Conservation (phyloP, 1,140 invertebrate species). For the Papilio helenus region DNA sequence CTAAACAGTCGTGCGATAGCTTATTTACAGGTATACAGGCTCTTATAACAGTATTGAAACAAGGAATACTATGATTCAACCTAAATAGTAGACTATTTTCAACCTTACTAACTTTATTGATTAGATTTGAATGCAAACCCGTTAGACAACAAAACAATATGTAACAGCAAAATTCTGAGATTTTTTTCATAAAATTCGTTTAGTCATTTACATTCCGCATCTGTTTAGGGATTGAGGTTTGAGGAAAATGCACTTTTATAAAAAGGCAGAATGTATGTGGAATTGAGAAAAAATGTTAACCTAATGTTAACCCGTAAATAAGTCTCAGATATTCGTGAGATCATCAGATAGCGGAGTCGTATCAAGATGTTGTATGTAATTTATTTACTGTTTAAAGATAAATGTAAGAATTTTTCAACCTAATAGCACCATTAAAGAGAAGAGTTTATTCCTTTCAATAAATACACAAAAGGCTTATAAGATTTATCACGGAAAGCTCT, state of each 20-base stretch:
- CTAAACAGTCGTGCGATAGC: too few species aligned
- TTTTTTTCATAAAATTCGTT: not conserved
- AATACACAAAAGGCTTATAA: slow-evolving; percentile 6
- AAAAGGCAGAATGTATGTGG: not conserved
- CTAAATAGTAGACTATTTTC: too few species aligned
- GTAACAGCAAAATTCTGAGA: not conserved
- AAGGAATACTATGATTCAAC: too few species aligned
- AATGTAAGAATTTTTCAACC: slow-evolving; percentile 5
- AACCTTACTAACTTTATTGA: too few species aligned
- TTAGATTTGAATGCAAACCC: not conserved
- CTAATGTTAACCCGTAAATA: slow-evolving; percentile 26
- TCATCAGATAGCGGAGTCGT: slow-evolving; percentile 16
- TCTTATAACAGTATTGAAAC: too few species aligned
- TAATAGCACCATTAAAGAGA: slow-evolving; percentile 9
- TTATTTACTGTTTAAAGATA: slow-evolving; percentile 14
- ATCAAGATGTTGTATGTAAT: slow-evolving; percentile 25
- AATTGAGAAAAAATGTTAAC: not conserved
- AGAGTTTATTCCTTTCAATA: slow-evolving; percentile 5
- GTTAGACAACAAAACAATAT: not conserved
- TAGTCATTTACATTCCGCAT: not conserved
- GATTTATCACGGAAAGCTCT: not conserved
- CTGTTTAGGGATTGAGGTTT: slow-evolving; percentile 1
- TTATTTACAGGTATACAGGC: too few species aligned
- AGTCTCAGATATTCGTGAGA: slow-evolving; percentile 14
- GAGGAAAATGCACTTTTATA: slow-evolving; percentile 17